Evolutionary conservation across 2,888 invertebrate genomes (phyloP).

Genomic region (Papilio gigon): DNA sequence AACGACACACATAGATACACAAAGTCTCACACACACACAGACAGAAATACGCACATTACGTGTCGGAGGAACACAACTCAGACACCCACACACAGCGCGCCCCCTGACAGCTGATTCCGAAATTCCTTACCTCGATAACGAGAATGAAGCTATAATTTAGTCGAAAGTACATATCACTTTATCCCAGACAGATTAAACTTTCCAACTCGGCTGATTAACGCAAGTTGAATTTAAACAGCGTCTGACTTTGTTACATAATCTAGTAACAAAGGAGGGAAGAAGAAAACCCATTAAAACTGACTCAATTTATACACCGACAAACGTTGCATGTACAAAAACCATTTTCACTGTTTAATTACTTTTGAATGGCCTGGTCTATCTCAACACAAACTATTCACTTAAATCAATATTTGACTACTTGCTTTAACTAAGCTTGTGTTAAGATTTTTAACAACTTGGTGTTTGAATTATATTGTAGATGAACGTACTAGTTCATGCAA

Average conservation of each 20-base stretch:
- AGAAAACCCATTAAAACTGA: conserved; percentile 56
- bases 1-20: background rate
- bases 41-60: background rate
- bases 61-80: conserved; percentile 9
- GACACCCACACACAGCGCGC: conserved; percentile 27
- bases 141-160: conserved; percentile 40
- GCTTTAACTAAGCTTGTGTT: background rate
- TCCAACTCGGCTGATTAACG: conserved; percentile 52
- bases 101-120: conserved; percentile 38
- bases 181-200: conserved; percentile 45
- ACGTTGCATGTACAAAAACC: conserved; percentile 43
- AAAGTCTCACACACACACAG: background rate
- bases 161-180: conserved; percentile 41
- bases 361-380: conserved; percentile 25
- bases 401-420: conserved; percentile 21
- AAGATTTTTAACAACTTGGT: too few species aligned
- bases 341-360: conserved; percentile 35
- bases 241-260: conserved; percentile 51
- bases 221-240: conserved; percentile 52
- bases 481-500: too few species aligned
- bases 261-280: conserved; percentile 49
- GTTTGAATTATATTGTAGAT: too few species aligned
- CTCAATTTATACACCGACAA: conserved; percentile 44
- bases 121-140: conserved; percentile 40
- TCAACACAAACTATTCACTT: conserved; percentile 29